Percentiles rank a stretch among this genome's conserved stretches.
Evolutionary conservation across 2,888 invertebrate genomes (phyloP).

Genomic region (Eudasyphora cyanicolor): DNA sequence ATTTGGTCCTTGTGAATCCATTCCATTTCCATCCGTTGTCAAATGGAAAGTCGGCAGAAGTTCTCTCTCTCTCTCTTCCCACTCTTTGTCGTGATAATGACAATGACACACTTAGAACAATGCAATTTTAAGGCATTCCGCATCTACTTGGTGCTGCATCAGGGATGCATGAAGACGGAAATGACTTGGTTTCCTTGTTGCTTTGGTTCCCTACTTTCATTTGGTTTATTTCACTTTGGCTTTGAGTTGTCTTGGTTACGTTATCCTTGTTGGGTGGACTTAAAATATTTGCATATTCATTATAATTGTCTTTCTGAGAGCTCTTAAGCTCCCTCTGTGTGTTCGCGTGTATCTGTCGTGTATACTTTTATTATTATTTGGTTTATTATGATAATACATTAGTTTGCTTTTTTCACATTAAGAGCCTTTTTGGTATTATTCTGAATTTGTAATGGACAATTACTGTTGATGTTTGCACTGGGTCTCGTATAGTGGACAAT

Average conservation of each 20-base stretch:
- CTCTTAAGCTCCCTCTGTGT: conserved; percentile 5
- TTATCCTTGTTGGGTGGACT: background rate
- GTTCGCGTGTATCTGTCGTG: background rate
- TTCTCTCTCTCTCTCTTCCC: no score
- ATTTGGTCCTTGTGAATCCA: no score
- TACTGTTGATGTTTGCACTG: no score
- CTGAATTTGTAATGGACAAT: no score
- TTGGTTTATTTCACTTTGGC: background rate
- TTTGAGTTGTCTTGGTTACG: background rate
- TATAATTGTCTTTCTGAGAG: background rate
- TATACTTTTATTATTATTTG: conserved; percentile 6
- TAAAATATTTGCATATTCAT: conserved; percentile 13
- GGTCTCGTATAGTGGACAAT: no score
- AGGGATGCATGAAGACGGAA: background rate
- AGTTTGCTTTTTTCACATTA: background rate
- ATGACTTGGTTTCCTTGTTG: background rate
- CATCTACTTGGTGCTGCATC: background rate
- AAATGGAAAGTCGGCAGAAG: no score
- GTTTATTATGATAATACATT: background rate
- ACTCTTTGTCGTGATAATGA: no score
- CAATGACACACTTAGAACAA: no score
- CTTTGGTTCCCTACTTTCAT: background rate
- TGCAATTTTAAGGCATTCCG: no score
- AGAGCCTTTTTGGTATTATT: no score
- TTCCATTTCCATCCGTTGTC: background rate